These are phyloP conservation scores for Gorsachius goisagi DNA, from an alignment of 2,113 vertebrate genomes.

Conservation along the genomic window DNA sequence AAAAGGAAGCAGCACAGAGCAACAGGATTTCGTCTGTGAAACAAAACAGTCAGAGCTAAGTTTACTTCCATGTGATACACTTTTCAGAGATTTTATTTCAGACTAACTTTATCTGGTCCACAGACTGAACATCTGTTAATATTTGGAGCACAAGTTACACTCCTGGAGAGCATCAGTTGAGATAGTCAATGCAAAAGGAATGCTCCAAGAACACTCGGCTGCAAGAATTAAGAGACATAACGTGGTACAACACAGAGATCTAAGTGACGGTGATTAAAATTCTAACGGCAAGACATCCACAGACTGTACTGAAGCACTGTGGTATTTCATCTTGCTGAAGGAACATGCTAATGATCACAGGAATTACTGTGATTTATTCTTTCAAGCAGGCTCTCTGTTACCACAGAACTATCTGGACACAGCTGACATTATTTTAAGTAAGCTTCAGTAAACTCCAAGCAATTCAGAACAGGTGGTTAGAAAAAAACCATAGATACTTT, in stretches of 20 bases:
- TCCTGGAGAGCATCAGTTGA: neutral
- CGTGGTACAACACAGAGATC: neutral
- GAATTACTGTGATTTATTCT: neutral
- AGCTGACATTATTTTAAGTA: neutral
- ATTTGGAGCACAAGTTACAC: neutral
- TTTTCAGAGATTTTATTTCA: neutral
- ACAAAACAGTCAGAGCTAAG: neutral
- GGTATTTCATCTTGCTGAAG: neutral
- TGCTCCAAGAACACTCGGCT: neutral
- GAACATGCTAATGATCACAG: neutral
- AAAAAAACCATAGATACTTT: neutral
- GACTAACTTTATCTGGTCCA: neutral
- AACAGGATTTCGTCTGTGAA: neutral
- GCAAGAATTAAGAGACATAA: neutral
- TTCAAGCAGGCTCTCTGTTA: neutral
- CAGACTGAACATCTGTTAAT: neutral
- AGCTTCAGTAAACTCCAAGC: neutral
- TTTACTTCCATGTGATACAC: neutral
- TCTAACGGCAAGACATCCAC: neutral
- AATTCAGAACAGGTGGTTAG: neutral
- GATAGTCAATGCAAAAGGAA: neutral
- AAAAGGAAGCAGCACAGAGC: neutral
- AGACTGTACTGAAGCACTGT: neutral
- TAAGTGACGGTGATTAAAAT: neutral
- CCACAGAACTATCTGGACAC: neutral